Base-by-base conservation (phyloP, 2,888 invertebrate species). In the Thymelicus lineola region DNA sequence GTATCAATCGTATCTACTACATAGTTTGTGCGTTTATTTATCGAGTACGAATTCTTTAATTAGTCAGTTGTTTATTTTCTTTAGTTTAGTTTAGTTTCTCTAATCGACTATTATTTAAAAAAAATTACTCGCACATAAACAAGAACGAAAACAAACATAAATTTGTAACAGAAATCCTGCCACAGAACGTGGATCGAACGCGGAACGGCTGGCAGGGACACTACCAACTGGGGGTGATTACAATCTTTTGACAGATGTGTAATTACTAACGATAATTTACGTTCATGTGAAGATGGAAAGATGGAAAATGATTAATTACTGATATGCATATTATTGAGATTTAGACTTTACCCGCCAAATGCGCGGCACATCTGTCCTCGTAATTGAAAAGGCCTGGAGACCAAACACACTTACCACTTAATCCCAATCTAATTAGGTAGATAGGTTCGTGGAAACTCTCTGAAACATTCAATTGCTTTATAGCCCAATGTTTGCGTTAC, bases 161-260 rank as follows among this genome's bases (percentile, higher is more conserved):
- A 48, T 12, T 48, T 15, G 15, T 48, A 12, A 53, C 20, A 53
- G 9, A 9, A 53, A 53, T 53, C 17, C 20, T 53, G 6, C 12
- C 12, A 9, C 20, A 20, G 5, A n/a, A 53, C 53, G 53, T 53
- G 53, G 53, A 20, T n/a, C 20, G 53, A 53, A 53, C 53, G 10
- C 53, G 53, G 53, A 53, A 53, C 53, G 20, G 10, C 42, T 42
- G 42, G 42, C 42, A 42, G 53, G 53, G 53, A 20, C 53, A 53
- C 20, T 53, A 20, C 20, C 53, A 20, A 53, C 20, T 53, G 53
- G 6, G 50, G 6, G 50, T 17, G 10, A 53, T 53, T 10, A 12
- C 42, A n/a, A 53, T 53, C 20, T 17, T 20, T 20, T 53, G 53
- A 53, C 53, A 53, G 17, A 53, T 17, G 17, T 17, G 4, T 48